phyloP scores from a whole-genome alignment of 2,113 vertebrate genomes.

The Chamaea fasciata region DNA sequence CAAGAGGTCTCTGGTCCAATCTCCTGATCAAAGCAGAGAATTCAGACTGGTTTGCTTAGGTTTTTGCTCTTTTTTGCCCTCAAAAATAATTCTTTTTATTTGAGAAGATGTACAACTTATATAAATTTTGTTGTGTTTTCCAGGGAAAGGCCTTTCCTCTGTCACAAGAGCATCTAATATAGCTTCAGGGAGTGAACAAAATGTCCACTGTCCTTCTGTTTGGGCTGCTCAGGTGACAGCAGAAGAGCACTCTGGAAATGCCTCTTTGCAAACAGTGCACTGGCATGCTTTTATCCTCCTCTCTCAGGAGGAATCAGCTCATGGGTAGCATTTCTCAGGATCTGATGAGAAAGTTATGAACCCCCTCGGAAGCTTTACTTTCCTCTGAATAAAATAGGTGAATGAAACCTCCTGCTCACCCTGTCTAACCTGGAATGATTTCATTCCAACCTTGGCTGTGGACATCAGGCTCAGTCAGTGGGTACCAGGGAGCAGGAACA shows the following conservation, averaged over 20 bases:
- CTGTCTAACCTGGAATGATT: background rate
- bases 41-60: background rate
- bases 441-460: rapidly evolving
- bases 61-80: background rate
- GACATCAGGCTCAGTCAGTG: rapidly evolving
- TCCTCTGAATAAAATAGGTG: background rate
- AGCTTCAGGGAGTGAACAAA: background rate
- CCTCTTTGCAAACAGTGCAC: rapidly evolving
- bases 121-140: background rate
- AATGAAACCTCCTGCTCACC: background rate
- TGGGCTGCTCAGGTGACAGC: background rate
- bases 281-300: background rate
- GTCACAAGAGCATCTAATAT: background rate
- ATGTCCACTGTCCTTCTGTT: background rate
- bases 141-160: background rate
- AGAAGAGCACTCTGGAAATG: background rate
- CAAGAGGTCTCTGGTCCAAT: background rate
- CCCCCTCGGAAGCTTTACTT: background rate
- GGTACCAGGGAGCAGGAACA: background rate
- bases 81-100: background rate
- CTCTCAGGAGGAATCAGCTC: background rate
- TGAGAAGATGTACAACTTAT: background rate
- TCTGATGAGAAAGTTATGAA: background rate
- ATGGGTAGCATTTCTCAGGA: background rate
- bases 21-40: background rate